Conservation (phyloP, 2,797 vertebrate species). For the Apogon talboti region DNA sequence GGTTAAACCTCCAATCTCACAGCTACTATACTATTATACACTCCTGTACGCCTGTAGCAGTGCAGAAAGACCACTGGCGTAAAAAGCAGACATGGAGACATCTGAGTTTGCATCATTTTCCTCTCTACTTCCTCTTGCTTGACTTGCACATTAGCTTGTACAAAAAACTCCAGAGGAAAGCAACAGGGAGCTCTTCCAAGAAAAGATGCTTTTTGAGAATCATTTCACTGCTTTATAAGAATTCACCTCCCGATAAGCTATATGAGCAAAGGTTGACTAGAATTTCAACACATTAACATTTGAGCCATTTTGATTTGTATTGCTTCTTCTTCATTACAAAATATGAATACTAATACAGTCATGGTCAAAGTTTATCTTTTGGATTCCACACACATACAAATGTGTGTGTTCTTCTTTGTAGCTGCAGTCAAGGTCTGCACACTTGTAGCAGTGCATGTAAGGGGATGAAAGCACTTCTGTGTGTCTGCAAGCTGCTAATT, state of each 20-base stretch:
- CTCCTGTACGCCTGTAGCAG: conserved; percentile 45
- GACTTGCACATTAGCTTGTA: conserved; percentile 6
- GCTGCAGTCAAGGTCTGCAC: conserved; percentile 26
- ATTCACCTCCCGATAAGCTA: not conserved
- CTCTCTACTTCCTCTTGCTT: not conserved
- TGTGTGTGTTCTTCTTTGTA: not conserved
- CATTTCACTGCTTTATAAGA: not conserved
- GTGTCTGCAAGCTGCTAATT: conserved; percentile 50
- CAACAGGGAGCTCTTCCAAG: conserved; percentile 6
- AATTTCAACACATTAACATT: not conserved
- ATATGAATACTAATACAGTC: not conserved
- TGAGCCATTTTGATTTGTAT: not conserved
- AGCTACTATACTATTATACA: conserved; percentile 25
- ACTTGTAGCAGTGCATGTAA: conserved; percentile 9
- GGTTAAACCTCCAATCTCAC: conserved; percentile 43
- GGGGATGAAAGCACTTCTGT: conserved; percentile 42
- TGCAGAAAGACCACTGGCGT: conserved; percentile 21
- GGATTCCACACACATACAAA: not conserved
- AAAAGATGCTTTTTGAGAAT: not conserved
- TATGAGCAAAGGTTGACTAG: conserved; percentile 1
- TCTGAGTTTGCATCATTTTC: conserved; percentile 21
- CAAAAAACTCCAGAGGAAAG: conserved; percentile 13
- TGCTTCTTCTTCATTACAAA: not conserved
- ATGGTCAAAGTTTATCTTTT: not conserved
- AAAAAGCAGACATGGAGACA: conserved; percentile 39